Percentiles rank a stretch among this genome's conserved stretches.
Conservation (phyloP, 2,113 vertebrate species). For the Benitochromis conjunctus region DNA sequence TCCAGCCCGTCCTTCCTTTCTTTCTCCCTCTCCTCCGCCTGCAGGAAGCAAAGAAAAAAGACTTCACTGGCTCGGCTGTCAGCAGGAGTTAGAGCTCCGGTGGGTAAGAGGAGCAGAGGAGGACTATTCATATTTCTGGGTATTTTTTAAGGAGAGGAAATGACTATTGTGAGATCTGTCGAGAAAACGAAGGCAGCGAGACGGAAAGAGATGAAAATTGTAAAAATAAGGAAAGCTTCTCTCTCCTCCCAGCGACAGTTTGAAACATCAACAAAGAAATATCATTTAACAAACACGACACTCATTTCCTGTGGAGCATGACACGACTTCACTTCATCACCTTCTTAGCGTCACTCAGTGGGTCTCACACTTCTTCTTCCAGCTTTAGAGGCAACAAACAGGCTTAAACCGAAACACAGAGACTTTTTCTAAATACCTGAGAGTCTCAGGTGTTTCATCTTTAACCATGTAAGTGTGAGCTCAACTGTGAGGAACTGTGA, state of each 20-base stretch:
- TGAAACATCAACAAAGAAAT: background rate
- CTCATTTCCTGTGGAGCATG: background rate
- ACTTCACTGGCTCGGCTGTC: constrained; percentile 24
- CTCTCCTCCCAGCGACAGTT: background rate
- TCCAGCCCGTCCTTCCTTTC: background rate
- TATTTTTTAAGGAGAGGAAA: background rate
- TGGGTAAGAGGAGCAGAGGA: background rate
- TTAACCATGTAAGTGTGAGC: background rate
- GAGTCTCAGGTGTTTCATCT: background rate
- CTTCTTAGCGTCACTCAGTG: background rate
- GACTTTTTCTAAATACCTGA: background rate
- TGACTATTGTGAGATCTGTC: background rate
- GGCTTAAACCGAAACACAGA: background rate
- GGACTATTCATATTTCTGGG: background rate
- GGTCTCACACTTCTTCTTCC: background rate
- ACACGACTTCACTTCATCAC: fast-evolving
- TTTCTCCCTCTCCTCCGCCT: background rate
- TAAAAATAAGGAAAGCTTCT: background rate
- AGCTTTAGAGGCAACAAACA: background rate
- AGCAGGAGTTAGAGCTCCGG: constrained; percentile 25
- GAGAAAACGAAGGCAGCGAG: background rate
- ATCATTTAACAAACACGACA: background rate
- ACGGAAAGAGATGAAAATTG: background rate
- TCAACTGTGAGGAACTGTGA: too few species aligned
- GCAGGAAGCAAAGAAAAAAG: background rate